A percentile compares a stretch with the other conserved stretches of the same genome.
Conservation (phyloP, 2,797 vertebrate species). For the Huso huso region DNA sequence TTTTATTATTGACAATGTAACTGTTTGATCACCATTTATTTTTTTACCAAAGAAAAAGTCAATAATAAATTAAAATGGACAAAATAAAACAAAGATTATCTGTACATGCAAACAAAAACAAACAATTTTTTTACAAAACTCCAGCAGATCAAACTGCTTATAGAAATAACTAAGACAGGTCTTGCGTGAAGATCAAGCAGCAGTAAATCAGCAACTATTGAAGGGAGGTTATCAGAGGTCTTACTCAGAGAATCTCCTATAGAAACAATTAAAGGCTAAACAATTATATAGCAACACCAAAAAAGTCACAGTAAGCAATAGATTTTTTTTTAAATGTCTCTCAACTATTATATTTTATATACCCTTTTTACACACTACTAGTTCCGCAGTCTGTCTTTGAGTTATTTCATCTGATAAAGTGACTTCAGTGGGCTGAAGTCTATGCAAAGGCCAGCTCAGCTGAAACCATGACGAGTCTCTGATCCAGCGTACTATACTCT, state of each 20-base stretch:
- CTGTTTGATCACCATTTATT: constrained; percentile 82
- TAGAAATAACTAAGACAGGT: constrained; percentile 79
- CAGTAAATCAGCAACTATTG: constrained; percentile 59
- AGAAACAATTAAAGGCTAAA: constrained; percentile 70
- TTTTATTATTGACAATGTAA: constrained; percentile 86
- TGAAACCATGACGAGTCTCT: constrained; percentile 48
- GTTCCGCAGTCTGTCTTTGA: constrained; percentile 74
- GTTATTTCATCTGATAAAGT: constrained; percentile 69
- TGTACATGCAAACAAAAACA: constrained; percentile 81
- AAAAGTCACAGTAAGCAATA: constrained; percentile 89
- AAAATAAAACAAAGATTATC: constrained; percentile 74
- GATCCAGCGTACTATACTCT: neutral
- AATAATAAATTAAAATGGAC: constrained; percentile 56
- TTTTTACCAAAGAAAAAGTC: constrained; percentile 74
- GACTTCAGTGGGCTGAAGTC: constrained; percentile 55
- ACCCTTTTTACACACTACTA: constrained; percentile 67
- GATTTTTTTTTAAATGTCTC: constrained; percentile 44
- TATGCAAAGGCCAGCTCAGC: constrained; percentile 69
- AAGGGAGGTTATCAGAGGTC: constrained; percentile 59
- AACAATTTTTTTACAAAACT: constrained; percentile 35
- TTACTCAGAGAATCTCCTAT: constrained; percentile 71
- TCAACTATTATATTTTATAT: constrained; percentile 61
- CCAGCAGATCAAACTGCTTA: constrained; percentile 54
- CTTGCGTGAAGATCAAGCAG: constrained; percentile 62
- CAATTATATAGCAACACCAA: constrained; percentile 72